Base-by-base conservation (phyloP, 2,888 invertebrate species). In the Chamaedrilus cognettii region DNA sequence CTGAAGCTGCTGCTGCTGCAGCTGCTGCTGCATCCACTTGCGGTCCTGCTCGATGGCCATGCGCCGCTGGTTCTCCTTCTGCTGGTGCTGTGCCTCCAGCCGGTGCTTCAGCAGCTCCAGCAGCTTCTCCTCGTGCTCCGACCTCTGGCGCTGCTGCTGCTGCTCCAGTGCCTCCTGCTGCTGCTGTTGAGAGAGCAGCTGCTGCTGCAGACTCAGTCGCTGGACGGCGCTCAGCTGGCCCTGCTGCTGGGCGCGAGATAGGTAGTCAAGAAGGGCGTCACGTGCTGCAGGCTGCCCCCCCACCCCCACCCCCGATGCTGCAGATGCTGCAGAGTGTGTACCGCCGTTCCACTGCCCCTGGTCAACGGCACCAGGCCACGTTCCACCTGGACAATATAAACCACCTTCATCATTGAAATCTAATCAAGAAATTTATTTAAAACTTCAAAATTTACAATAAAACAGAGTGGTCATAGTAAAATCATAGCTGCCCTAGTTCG, bases 11-110 rank as follows among this genome's bases (percentile, higher is more conserved):
- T 56, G 56, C 33, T 59, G 2, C 7, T 59, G 32, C 31, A 32
- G 32, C 15, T 19, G 59, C 15, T 59, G 60, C 35, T 60, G 60
- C 19, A 33, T 28, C 50, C 30, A 49, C 50, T 61, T 35, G 19
- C 51, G 50, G n/a, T 62, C 50, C 58, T 58, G 58, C 34, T 58
- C 55, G 7, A 23, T 26, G 11, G 55, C 55, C 55, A 52, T 52
- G 15, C 11, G 55, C 19, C 55, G 11, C 28, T 52, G 15, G 55
- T 52, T 52, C 55, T 52, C 55, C 28, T 52, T 52, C 11, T 5
- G 15, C 55, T 52, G 55, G 11, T 26, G 11, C 19, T 15, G 23
- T 26, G 26, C 26, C 28, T 52, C 55, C 7, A 7, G 5, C 15
- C 28, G 19, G 26, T 52, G 55, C 28, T 52, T 52, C 7, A 52